Evolutionary conservation across 1,140 invertebrate species (phyloP).

Genomic region (Drosophila saltans): DNA sequence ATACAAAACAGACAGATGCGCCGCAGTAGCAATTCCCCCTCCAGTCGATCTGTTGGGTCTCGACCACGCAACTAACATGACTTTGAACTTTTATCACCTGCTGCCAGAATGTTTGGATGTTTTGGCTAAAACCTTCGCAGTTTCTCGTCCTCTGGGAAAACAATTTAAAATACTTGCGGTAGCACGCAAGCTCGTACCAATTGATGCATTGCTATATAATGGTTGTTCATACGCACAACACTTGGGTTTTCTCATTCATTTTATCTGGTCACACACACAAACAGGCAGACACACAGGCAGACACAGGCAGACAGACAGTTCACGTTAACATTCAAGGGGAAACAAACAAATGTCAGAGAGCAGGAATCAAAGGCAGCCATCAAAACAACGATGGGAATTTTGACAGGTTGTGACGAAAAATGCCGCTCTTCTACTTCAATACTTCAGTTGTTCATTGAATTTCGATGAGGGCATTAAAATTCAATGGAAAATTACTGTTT

Average conservation of each 20-base stretch:
- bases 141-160: constrained; percentile 37
- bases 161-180: constrained; percentile 61
- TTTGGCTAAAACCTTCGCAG: constrained; percentile 8
- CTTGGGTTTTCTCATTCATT: constrained; percentile 27
- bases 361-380: not conserved
- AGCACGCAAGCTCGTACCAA: constrained; percentile 37
- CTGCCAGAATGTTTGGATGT: constrained; percentile 22
- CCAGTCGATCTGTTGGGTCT: not conserved
- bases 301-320: constrained; percentile 23
- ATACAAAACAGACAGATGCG: constrained; percentile 27
- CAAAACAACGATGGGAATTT: constrained; percentile 8
- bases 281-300: constrained; percentile 36
- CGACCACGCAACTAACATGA: constrained; percentile 57
- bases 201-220: not conserved
- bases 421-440: constrained; percentile 2
- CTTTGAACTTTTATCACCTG: constrained; percentile 73
- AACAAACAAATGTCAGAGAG: constrained; percentile 34
- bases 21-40: not conserved
- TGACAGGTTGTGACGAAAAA: constrained; percentile 1
- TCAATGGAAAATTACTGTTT: constrained; percentile 15
- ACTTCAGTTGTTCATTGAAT: constrained; percentile 4
- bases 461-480: constrained; percentile 13
- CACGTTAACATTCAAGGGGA: constrained; percentile 3
- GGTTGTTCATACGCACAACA: constrained; percentile 21
- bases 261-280: constrained; percentile 43